A percentile compares a stretch with the other conserved stretches of the same genome.
Conservation (phyloP, 2,797 vertebrate species). For the Muscicapa comitata region DNA sequence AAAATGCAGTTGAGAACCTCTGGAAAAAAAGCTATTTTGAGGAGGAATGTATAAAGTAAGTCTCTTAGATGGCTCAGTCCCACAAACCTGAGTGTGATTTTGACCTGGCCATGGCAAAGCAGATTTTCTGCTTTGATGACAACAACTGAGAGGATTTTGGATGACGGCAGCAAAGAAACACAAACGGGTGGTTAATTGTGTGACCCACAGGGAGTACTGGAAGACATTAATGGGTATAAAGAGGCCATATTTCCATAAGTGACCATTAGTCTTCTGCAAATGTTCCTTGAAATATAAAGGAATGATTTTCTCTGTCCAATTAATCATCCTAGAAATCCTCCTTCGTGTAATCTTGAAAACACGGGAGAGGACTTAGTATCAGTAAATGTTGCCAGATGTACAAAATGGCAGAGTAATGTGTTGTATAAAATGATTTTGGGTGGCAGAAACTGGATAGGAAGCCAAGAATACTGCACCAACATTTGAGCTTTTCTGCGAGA, state of each 20-base stretch:
- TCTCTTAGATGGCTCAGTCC: background rate
- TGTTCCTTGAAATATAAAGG: conserved; percentile 55
- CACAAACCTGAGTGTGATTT: background rate
- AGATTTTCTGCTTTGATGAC: background rate
- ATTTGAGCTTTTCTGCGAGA: conserved; percentile 38
- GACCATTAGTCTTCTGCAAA: conserved; percentile 66
- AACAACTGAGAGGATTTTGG: background rate
- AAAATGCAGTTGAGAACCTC: background rate
- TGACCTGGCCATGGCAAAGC: background rate
- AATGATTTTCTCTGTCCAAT: conserved; percentile 46
- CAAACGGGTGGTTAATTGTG: conserved; percentile 39
- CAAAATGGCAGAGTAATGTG: conserved; percentile 45
- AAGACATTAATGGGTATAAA: conserved; percentile 56
- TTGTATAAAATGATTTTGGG: conserved; percentile 47
- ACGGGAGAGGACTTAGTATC: conserved; percentile 16
- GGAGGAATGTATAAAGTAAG: background rate
- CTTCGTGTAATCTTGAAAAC: conserved; percentile 48
- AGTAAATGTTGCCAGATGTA: conserved; percentile 46
- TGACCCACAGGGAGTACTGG: conserved; percentile 36
- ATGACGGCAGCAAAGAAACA: background rate
- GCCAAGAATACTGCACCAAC: conserved; percentile 51
- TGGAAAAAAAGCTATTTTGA: background rate
- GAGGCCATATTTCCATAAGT: conserved; percentile 56
- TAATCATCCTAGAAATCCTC: conserved; percentile 48
- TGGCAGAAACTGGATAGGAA: conserved; percentile 16